phyloP scores from a whole-genome alignment of 2,113 vertebrate species.

The Benitochromis conjunctus region DNA sequence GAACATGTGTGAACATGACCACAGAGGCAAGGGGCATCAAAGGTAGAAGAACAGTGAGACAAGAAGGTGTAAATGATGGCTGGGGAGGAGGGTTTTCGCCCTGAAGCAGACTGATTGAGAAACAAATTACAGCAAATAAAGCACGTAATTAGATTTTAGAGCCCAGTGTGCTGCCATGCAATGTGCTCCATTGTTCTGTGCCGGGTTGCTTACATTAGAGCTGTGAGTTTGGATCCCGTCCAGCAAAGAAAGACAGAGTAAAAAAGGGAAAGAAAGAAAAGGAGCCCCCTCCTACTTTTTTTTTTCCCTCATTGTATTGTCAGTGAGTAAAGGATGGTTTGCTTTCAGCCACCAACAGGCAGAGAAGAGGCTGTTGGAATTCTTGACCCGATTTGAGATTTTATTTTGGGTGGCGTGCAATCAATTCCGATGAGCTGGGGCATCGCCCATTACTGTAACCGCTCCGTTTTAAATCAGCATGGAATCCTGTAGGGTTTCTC shows the following conservation, averaged over 20 bases:
- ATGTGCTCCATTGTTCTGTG: background rate
- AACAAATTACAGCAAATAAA: slow-evolving; percentile 98
- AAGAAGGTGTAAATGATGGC: slow-evolving; percentile 81
- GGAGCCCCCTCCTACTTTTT: background rate
- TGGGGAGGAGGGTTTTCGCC: slow-evolving; percentile 82
- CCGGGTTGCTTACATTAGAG: slow-evolving; percentile 65
- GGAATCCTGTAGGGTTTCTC: slow-evolving; percentile 9
- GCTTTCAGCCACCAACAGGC: slow-evolving; percentile 11
- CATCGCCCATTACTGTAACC: slow-evolving; percentile 6
- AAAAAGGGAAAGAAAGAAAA: background rate
- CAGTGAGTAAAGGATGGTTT: slow-evolving; percentile 27
- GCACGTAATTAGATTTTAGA: slow-evolving; percentile 98
- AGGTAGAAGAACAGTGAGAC: slow-evolving; percentile 70
- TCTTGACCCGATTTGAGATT: slow-evolving; percentile 36
- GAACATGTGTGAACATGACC: background rate
- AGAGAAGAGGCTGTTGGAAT: slow-evolving; percentile 8
- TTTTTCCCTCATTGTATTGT: background rate
- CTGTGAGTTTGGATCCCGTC: slow-evolving; percentile 36
- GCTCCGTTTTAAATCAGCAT: background rate
- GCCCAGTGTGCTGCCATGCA: slow-evolving; percentile 64
- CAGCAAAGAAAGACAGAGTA: slow-evolving; percentile 32
- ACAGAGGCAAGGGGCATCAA: slow-evolving; percentile 21
- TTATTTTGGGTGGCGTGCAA: slow-evolving; percentile 9
- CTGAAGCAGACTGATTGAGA: slow-evolving; percentile 91
- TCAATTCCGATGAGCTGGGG: background rate